Evolutionary conservation across 2,113 vertebrate species (phyloP).

Genomic region (Podarcis cretensis): DNA sequence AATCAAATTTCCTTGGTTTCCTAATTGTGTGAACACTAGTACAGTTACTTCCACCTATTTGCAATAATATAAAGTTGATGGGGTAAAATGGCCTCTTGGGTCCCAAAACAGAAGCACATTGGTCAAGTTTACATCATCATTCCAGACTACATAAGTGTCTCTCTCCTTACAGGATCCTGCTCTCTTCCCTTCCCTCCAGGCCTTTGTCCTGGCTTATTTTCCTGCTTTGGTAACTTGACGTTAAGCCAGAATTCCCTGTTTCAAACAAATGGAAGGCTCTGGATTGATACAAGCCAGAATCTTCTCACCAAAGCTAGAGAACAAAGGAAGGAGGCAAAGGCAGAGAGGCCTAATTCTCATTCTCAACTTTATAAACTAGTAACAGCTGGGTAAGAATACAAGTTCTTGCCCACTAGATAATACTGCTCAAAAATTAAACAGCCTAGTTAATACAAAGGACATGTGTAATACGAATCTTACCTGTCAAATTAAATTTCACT

Average conservation of each 20-base stretch:
- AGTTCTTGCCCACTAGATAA: conserved; percentile 16
- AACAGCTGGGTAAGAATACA: not conserved
- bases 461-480: not conserved
- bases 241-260: not conserved
- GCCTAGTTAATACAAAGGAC: not conserved
- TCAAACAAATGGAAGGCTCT: not conserved
- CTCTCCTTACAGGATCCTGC: no score
- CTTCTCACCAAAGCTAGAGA: not conserved
- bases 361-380: not conserved
- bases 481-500: not conserved
- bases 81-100: not conserved
- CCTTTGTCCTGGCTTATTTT: no score
- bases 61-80: not conserved
- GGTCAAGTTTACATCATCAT: not conserved
- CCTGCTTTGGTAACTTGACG: no score
- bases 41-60: not conserved
- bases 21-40: not conserved
- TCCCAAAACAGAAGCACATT: not conserved
- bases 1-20: not conserved
- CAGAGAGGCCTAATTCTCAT: not conserved
- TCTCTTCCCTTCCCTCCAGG: no score
- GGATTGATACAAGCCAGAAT: not conserved
- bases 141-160: not conserved
- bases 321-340: not conserved
- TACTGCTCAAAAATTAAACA: conserved; percentile 17